phyloP scores from a whole-genome alignment of 2,888 invertebrate species.

The Agriopis leucophaearia region DNA sequence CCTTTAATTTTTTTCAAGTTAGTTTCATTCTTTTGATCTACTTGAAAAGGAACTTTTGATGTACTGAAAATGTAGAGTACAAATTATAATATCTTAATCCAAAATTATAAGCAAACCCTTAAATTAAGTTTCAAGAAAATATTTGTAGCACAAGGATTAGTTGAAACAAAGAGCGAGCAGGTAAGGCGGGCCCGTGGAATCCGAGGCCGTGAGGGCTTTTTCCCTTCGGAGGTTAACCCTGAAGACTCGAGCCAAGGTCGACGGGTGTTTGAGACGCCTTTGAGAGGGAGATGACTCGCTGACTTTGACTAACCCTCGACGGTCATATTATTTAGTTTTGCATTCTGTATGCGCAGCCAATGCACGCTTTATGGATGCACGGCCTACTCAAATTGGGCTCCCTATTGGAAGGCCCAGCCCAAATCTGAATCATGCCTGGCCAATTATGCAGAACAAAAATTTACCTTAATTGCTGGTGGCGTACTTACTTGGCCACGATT shows the following conservation, averaged over 20 bases:
- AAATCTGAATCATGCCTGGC: slow-evolving; percentile 31
- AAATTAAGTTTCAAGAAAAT: slow-evolving; percentile 45
- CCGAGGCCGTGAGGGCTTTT: slow-evolving; percentile 68
- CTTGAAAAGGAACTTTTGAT: not conserved
- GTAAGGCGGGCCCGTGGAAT: slow-evolving; percentile 66
- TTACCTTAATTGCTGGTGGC: slow-evolving; percentile 18
- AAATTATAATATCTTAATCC: not conserved
- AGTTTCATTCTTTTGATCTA: slow-evolving; percentile 3
- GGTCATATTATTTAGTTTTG: slow-evolving; percentile 61
- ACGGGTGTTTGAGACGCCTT: slow-evolving; percentile 71
- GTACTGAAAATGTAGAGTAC: not conserved
- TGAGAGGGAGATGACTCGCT: slow-evolving; percentile 73
- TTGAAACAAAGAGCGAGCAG: slow-evolving; percentile 64
- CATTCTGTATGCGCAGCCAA: slow-evolving; percentile 65
- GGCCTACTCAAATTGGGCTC: slow-evolving; percentile 40
- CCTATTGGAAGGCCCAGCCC: slow-evolving; percentile 29
- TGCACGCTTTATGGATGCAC: slow-evolving; percentile 69
- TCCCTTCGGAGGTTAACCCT: slow-evolving; percentile 74
- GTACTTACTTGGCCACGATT: slow-evolving; percentile 3
- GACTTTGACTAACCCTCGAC: slow-evolving; percentile 75
- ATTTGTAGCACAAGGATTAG: slow-evolving; percentile 47
- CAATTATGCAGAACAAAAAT: slow-evolving; percentile 24
- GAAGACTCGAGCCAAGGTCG: slow-evolving; percentile 72
- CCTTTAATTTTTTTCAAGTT: slow-evolving; percentile 6
- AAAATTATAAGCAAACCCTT: slow-evolving; percentile 9